phyloP scores from a whole-genome alignment of 2,888 invertebrate genomes.

The Pristionchus fissidentatus region DNA sequence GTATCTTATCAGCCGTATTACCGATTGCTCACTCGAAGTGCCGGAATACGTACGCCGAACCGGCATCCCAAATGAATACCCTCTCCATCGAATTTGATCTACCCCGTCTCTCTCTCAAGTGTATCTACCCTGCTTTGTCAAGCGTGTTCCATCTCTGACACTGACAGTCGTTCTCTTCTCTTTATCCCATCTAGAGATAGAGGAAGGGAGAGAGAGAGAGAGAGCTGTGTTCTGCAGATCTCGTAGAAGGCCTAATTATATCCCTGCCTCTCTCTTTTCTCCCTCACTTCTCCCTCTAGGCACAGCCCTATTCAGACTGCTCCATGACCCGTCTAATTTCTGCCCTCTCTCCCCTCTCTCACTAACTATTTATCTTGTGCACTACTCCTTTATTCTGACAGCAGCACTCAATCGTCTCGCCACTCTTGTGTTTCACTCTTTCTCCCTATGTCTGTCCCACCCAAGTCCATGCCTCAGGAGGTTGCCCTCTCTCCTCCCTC shows the following conservation, averaged over 20 bases:
- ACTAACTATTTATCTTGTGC: slow-evolving; percentile 16
- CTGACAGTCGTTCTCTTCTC: background rate
- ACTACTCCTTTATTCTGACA: background rate
- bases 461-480: slow-evolving; percentile 8
- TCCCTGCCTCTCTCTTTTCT: background rate
- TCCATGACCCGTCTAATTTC: slow-evolving; percentile 38
- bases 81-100: background rate
- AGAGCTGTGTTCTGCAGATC: too few relatives aligned
- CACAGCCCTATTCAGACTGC: too few relatives aligned
- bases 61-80: too few relatives aligned
- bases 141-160: background rate
- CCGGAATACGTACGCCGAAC: too few relatives aligned
- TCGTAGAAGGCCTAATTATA: slow-evolving; percentile 12
- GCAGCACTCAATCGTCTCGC: background rate
- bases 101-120: background rate
- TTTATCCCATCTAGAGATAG: background rate
- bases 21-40: too few relatives aligned
- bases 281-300: slow-evolving; percentile 9
- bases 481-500: too few relatives aligned
- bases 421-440: background rate
- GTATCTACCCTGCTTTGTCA: background rate
- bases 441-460: background rate
- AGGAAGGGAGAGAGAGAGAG: too few relatives aligned
- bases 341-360: background rate
- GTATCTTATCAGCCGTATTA: too few relatives aligned